Conservation (phyloP, 2,797 vertebrate genomes). For the Bradypus variegatus region DNA sequence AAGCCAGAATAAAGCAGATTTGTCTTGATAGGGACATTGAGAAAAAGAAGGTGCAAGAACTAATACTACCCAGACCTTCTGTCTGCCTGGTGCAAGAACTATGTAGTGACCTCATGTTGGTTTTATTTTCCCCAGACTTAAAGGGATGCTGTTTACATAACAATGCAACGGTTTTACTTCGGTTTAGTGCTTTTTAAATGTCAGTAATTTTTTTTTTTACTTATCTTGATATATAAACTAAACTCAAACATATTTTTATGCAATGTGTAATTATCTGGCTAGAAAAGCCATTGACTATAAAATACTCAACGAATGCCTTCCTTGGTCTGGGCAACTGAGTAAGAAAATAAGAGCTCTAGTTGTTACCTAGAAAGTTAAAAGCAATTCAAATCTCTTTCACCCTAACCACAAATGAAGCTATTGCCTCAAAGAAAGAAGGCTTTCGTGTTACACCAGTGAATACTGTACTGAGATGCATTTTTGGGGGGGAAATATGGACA, state of each 20-base stretch:
- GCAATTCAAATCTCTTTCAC: neutral
- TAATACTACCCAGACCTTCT: neutral
- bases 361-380: neutral
- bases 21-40: neutral
- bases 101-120: neutral
- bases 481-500: neutral
- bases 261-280: neutral
- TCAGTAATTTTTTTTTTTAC: neutral
- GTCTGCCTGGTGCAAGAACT: neutral
- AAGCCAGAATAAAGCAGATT: conserved; percentile 16
- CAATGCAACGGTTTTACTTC: neutral
- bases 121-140: neutral
- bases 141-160: neutral
- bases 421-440: neutral
- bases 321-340: neutral
- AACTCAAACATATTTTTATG: neutral
- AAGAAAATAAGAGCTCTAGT: neutral
- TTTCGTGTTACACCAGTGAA: neutral
- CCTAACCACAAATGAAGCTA: neutral
- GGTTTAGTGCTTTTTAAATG: neutral
- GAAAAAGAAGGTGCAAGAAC: neutral
- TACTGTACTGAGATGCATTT: neutral
- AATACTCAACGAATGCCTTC: neutral
- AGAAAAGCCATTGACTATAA: neutral
- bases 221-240: neutral